Percentiles rank a stretch among this genome's conserved stretches.
phyloP scores from a whole-genome alignment of 1,140 invertebrate species.

The Diprion similis region DNA sequence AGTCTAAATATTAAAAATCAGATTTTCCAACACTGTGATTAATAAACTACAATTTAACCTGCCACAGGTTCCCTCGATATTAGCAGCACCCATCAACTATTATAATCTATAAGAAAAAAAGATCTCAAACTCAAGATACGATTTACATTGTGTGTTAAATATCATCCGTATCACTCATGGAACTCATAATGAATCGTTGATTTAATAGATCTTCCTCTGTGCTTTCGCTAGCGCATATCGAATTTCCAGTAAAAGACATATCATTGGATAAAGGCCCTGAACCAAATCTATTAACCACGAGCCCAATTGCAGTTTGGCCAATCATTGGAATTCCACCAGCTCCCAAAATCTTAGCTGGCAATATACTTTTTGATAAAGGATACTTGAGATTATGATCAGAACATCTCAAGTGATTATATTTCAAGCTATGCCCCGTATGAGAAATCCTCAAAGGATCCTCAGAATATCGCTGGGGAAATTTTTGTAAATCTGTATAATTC shows the following conservation, averaged over 20 bases:
- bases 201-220: constrained; percentile 47
- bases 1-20: no score
- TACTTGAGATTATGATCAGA: constrained; percentile 46
- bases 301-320: constrained; percentile 50
- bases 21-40: no score
- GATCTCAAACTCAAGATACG: background rate
- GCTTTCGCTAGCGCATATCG: constrained; percentile 36
- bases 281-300: constrained; percentile 55
- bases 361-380: constrained; percentile 33
- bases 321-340: constrained; percentile 52
- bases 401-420: constrained; percentile 51
- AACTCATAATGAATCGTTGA: constrained; percentile 46
- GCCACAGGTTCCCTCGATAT: background rate
- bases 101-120: background rate
- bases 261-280: constrained; percentile 46
- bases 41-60: background rate
- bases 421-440: constrained; percentile 41
- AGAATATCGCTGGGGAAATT: constrained; percentile 51
- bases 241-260: constrained; percentile 39
- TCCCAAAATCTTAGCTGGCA: constrained; percentile 38
- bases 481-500: constrained; percentile 46
- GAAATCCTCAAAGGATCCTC: constrained; percentile 45
- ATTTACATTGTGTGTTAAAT: constrained; percentile 39
- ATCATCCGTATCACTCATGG: constrained; percentile 50
- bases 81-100: background rate